phyloP scores from a whole-genome alignment of 2,113 vertebrate genomes.

The Colius striatus region DNA sequence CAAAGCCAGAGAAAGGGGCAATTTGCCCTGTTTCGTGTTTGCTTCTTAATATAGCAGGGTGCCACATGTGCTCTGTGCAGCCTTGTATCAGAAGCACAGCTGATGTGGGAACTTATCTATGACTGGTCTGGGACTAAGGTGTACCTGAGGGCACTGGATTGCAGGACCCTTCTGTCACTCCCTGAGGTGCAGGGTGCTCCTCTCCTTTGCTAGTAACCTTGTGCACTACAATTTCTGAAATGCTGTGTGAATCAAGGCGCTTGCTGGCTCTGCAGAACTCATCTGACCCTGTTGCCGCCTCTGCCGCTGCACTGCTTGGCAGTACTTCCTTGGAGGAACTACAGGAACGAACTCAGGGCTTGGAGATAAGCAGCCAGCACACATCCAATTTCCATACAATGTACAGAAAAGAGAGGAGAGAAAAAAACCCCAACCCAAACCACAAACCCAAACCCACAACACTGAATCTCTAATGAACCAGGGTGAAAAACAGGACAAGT shows the following conservation, averaged over 20 bases:
- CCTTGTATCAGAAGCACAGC: neutral
- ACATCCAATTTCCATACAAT: conserved; percentile 37
- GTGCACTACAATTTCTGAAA: neutral
- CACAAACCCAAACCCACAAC: neutral
- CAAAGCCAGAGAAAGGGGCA: neutral
- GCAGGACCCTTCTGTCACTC: neutral
- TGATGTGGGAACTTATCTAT: neutral
- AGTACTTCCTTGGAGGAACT: conserved; percentile 42
- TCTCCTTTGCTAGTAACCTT: neutral
- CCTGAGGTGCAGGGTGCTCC: neutral
- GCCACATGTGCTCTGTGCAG: neutral
- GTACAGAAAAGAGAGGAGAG: neutral
- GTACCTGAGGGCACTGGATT: accelerated
- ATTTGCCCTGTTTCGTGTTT: neutral
- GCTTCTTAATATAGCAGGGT: neutral
- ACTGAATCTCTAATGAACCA: conserved; percentile 46
- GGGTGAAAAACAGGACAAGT: conserved; percentile 22
- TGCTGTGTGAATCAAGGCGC: neutral
- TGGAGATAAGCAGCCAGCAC: conserved; percentile 49
- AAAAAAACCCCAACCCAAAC: neutral
- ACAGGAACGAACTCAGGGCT: conserved; percentile 61
- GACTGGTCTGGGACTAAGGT: neutral
- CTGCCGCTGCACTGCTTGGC: conserved; percentile 23
- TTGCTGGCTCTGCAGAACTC: neutral
- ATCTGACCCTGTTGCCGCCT: conserved; percentile 2